These are phyloP conservation scores for Anthoscopus minutus DNA, from an alignment of 2,113 vertebrate genomes.

Conservation along the genomic window DNA sequence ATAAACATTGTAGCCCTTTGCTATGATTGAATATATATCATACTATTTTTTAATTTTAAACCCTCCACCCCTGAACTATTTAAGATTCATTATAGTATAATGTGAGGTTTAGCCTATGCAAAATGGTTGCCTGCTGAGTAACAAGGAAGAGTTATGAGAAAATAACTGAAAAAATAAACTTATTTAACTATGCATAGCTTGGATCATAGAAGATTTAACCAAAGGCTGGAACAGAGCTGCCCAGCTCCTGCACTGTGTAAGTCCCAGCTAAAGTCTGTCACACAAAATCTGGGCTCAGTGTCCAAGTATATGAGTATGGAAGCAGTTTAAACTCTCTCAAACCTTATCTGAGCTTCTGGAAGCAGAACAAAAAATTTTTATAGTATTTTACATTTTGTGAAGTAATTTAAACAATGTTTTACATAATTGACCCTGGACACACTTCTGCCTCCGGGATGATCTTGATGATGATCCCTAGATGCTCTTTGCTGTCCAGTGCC, in stretches of 20 bases:
- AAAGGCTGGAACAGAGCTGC: background rate
- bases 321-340: background rate
- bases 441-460: background rate
- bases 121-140: background rate
- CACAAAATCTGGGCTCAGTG: background rate
- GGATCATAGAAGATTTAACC: background rate
- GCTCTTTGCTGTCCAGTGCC: background rate
- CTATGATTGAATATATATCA: background rate
- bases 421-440: background rate
- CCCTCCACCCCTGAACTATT: rapidly evolving
- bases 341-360: background rate
- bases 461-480: background rate
- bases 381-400: background rate
- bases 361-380: background rate
- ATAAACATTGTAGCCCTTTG: background rate
- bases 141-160: background rate
- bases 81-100: background rate
- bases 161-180: background rate
- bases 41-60: background rate
- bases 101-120: background rate
- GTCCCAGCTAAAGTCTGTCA: background rate
- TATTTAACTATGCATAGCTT: background rate
- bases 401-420: background rate
- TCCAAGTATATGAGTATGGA: background rate
- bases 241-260: background rate